A percentile compares a stretch with the other conserved stretches of the same genome.
Conservation (phyloP, 2,797 vertebrate species). For the Syndactyla subalaris region DNA sequence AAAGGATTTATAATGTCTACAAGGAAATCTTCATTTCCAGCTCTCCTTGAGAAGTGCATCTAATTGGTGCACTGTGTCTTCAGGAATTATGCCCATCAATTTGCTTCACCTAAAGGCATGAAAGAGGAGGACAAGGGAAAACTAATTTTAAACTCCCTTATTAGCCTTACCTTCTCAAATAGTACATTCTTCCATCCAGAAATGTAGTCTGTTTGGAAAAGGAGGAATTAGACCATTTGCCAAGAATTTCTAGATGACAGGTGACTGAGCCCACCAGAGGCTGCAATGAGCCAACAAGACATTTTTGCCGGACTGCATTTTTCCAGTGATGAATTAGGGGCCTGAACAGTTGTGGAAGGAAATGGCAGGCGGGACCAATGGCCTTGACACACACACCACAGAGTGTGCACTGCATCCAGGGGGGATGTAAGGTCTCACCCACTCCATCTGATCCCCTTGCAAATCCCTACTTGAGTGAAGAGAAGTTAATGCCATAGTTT, state of each 20-base stretch:
- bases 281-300: neutral
- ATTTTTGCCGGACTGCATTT: too few relatives aligned
- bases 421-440: neutral
- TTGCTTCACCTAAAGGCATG: neutral
- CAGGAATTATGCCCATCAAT: neutral
- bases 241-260: neutral
- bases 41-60: neutral
- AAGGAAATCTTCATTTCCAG: neutral
- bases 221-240: neutral
- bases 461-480: neutral
- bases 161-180: neutral
- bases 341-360: neutral
- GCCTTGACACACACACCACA: fast-evolving
- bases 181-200: neutral
- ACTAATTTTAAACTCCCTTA: neutral
- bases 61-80: neutral
- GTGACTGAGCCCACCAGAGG: neutral
- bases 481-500: neutral
- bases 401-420: fast-evolving
- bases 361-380: neutral
- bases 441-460: neutral
- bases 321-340: too few relatives aligned
- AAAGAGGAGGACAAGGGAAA: neutral
- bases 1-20: neutral
- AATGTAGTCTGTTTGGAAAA: neutral